Base-by-base conservation (phyloP, 2,888 invertebrate species). In the Caenorhabditis sp. region DNA sequence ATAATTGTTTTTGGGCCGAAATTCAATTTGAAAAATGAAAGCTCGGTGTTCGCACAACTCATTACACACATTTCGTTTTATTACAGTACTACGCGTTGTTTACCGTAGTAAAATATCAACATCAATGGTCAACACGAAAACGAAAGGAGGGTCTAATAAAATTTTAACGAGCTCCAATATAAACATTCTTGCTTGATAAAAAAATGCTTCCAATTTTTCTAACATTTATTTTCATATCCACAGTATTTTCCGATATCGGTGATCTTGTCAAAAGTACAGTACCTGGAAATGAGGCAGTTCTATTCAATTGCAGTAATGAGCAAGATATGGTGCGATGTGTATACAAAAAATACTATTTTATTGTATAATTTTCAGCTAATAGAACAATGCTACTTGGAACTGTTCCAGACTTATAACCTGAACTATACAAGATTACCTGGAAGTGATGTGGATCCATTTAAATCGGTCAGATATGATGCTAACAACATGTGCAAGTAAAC, bases 221-320 rank as follows among this genome's bases (percentile, higher is more conserved):
- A 52, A 52, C 27, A 26, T 20, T 58, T 58, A 17, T 58, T 36
- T 17, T 56, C 7, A 10, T 3, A 25, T 27, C 23, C 26, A 8
- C 27, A n/a, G 10, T 53, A 3, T 53, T 21, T 3, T 21, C 21
- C 3, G 21, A 53, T 53, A 4, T 67, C 1, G 71, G 60, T 12
- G 71, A 63, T 4, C 63, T 67, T n/a, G 71, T 71, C 20, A 71
- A 71, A 27, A 67, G 56, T 27, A 71, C 71, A 5, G 67, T 71
- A 3, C 54, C 59, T 50, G 71, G 71, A 49, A 71, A 71, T 27
- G 67, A 67, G 58, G 64, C 57, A 31, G 71, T 58, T 12, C 63
- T 71, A 23, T 52, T 60, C 57, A 71, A 67, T 53, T 71, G 71
- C 52, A 67, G 60, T 31, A 43, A 43, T n/a, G 63, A 67, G 31